Percentiles rank a stretch among this genome's conserved stretches.
phyloP scores from a whole-genome alignment of 2,113 vertebrate species.

The Isichthys henryi region DNA sequence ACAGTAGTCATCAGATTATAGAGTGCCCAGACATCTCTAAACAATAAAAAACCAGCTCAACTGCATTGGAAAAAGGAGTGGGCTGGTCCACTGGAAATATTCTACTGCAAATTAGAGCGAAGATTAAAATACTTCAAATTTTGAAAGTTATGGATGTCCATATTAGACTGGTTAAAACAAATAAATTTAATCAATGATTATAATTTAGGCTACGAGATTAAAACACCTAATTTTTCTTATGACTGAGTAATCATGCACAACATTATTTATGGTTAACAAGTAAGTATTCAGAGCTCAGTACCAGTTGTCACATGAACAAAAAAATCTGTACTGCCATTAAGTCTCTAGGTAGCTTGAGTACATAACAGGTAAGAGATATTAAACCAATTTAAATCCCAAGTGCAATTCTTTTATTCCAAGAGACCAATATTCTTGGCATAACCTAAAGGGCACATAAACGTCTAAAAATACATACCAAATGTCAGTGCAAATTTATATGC shows the following conservation, averaged over 20 bases:
- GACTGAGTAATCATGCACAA: neutral
- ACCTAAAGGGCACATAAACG: neutral
- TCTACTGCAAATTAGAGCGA: conserved; percentile 15
- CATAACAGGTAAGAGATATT: neutral
- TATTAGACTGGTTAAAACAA: neutral
- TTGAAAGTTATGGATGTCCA: neutral
- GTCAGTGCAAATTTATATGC: conserved; percentile 23
- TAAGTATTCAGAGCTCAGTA: neutral
- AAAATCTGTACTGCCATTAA: neutral
- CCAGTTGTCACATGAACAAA: neutral
- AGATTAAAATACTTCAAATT: neutral
- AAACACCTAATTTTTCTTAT: neutral
- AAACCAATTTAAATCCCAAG: neutral
- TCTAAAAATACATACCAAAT: conserved; percentile 19
- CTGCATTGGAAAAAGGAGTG: neutral
- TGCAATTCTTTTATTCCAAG: conserved; percentile 3
- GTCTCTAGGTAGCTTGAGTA: conserved; percentile 12
- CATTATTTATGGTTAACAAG: neutral
- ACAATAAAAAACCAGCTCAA: neutral
- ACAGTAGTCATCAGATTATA: neutral
- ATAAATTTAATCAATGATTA: neutral
- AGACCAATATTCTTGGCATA: conserved; percentile 10
- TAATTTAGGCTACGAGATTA: neutral
- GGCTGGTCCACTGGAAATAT: neutral
- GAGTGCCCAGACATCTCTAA: neutral